Evolutionary conservation across 2,113 vertebrate genomes (phyloP).

Genomic region (Regulus satrapa): DNA sequence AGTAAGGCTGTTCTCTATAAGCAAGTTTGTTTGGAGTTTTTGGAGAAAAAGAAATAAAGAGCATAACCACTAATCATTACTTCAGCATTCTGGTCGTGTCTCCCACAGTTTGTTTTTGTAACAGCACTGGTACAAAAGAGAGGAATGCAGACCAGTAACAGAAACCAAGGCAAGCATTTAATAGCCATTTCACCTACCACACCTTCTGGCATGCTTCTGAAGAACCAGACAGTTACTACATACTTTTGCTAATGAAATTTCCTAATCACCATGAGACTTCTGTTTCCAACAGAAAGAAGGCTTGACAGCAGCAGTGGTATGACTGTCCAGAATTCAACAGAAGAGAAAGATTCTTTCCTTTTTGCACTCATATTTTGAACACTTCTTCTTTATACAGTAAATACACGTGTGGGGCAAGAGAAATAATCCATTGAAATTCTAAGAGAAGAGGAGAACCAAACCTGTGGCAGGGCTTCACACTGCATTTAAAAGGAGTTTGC

Average conservation of each 20-base stretch:
- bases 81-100: neutral
- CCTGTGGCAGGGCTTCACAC: neutral
- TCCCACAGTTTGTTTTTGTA: neutral
- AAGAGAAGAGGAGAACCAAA: neutral
- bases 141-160: neutral
- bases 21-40: neutral
- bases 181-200: neutral
- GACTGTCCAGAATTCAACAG: neutral
- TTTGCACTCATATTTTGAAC: neutral
- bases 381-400: neutral
- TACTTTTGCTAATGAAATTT: neutral
- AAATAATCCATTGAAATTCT: neutral
- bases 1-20: neutral
- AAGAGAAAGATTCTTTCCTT: neutral
- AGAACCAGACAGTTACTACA: neutral
- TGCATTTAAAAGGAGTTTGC: neutral
- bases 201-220: neutral
- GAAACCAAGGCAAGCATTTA: neutral
- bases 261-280: neutral
- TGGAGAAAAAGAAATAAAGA: neutral
- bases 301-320: neutral
- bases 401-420: rapidly evolving
- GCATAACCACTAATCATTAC: neutral
- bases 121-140: neutral
- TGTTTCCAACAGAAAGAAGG: neutral